Evolutionary conservation across 92 coral and sea anemone genomes (phyloP), one percentile per base, ranked within the genome.

Genomic region (Paramuricea clavata): DNA sequence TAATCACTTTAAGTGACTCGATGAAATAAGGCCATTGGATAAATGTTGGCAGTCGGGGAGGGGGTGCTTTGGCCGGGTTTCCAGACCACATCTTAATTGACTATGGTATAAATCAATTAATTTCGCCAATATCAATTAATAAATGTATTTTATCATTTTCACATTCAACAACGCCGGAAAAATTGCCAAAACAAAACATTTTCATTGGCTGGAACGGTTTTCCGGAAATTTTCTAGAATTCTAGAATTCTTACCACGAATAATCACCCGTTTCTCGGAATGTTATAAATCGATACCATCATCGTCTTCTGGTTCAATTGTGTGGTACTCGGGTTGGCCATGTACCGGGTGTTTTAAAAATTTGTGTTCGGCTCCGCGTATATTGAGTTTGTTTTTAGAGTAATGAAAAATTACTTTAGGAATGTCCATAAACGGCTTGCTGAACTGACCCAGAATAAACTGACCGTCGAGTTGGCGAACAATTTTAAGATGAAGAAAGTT

Each of bases 351-450:
- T 42, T 87, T 88, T 41, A 97, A 88, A 62, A 87, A 91, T 83
- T 95, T 94, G 90, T 97, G 99, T 67, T 93, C 98, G 13, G 99
- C 99, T 23, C 99, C 99, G 23, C 91, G 87, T 83, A 97, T 97
- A 79, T 97, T 97, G 10, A 97, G 95, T 82, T 94, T 97, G 82
- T 93, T 97, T 67, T 86, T 61, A 0, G 99, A 91, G 87, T 97
- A 97, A 69, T 94, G 91, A 60, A 88, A 82, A 41, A 97, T 93
- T 82, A 97, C 91, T 72, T 91, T 94, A 12, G 99, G 99, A 5
- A 97, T 95, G 17, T 91, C 88, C 83, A 94, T 93, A 72, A 94
- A 97, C 34, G 99, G 99, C 49, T 94, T 95, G 91, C 99, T 97
- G 81, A 94, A 94, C 83, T 97, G 99, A 67, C 99, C 99, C 89